Conservation (phyloP, 1,140 invertebrate genomes). For the Cotesia vestalis region DNA sequence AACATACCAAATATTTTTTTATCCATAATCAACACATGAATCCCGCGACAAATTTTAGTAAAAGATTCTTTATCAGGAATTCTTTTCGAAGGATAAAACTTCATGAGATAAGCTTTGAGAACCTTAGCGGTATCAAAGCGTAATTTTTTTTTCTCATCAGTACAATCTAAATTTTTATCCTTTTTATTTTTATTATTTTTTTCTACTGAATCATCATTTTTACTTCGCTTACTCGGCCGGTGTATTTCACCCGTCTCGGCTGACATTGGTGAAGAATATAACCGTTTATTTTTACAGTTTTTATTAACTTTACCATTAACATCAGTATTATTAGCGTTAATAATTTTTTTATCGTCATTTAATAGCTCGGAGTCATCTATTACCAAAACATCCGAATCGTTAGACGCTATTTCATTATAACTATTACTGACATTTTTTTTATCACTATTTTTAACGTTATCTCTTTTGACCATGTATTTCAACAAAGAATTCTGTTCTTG, state of each 20-base stretch:
- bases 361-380: background rate
- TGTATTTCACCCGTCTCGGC: conserved; percentile 23
- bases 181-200: conserved; percentile 16
- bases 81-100: conserved; percentile 50
- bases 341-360: background rate
- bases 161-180: background rate
- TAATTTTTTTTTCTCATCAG: conserved; percentile 39
- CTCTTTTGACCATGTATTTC: conserved; percentile 40
- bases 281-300: conserved; percentile 18
- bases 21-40: conserved; percentile 47
- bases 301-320: background rate
- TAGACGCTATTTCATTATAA: background rate
- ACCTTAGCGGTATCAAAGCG: conserved; percentile 51
- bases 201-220: conserved; percentile 27
- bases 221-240: conserved; percentile 34
- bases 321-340: background rate
- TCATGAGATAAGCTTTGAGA: conserved; percentile 52
- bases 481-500: conserved; percentile 40
- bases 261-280: conserved; percentile 2
- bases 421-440: conserved; percentile 21
- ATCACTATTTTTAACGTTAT: conserved; percentile 1
- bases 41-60: conserved; percentile 50
- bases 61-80: conserved; percentile 53
- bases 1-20: conserved; percentile 50
- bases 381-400: background rate